Base-by-base conservation (phyloP, 35 echinoderm and acorn worm genomes). In the Stichopus chloronotus region DNA sequence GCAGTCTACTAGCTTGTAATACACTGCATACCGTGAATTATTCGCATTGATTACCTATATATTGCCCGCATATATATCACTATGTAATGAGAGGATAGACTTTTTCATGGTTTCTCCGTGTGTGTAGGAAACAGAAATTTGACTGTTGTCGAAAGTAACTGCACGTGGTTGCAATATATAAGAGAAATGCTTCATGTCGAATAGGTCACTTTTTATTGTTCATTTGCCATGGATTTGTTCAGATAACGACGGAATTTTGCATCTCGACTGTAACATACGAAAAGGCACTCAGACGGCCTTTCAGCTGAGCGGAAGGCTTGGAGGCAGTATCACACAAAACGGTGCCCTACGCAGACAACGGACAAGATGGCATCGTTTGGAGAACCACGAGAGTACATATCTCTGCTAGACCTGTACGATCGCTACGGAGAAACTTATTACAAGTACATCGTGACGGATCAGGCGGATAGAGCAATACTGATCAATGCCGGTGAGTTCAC, bases 331-430 rank as follows among this genome's bases (percentile, higher is more conserved):
- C 30, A 43, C 30, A 43, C 30, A 43, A 43, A 43, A 43, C 30
- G 30, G 30, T 43, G 0, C 30, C 30, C 30, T 43, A 43, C 30
- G 30, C 30, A 43, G 30, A 43, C 30, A 61, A 61, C 8, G 14
- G 59, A n/a, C 82, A n/a, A 58, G 17, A 89, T 89, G 87, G 87
- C 87, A 30, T 71, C 59, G 21, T 89, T 89, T 71, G 61, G 87
- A 20, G 60, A 63, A 89, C 57, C 21, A 52, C 43, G 52, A 7
- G 61, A 89, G 30, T 89, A 52, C 19, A 89, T 89, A 19, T 71
- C 59, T 63, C 2, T 72, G 12, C 57, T 43, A 13, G 87, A 89
- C 59, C 59, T 89, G 6, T 63, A 71, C 20, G 59, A 69, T n/a
- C 58, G 87, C 9, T 89, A 89, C 87, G 87, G 52, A 25, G 60